These are phyloP conservation scores for Brachyistius frenatus DNA, from an alignment of 2,113 vertebrate genomes.

Conservation along the genomic window DNA sequence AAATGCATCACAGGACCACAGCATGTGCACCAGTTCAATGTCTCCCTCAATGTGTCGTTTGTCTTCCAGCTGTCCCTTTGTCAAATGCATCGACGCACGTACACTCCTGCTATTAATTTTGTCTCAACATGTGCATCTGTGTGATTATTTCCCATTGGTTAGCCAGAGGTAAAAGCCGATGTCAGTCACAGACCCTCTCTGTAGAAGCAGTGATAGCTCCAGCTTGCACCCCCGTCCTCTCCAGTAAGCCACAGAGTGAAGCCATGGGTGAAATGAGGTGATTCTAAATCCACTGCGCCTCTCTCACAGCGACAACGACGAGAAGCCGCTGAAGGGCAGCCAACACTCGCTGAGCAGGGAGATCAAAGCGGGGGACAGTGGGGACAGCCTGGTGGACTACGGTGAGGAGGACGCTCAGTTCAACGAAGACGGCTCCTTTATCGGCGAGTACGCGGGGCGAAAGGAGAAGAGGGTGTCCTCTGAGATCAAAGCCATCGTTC, in stretches of 20 bases:
- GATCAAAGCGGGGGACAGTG: conserved; percentile 91
- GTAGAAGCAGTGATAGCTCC: conserved; percentile 29
- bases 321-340: conserved; percentile 96
- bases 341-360: conserved; percentile 88
- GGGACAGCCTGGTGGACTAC: conserved; percentile 96
- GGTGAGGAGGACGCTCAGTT: conserved; percentile 94
- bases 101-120: background rate
- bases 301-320: conserved; percentile 91
- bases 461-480: conserved; percentile 92
- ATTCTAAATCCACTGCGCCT: conserved; percentile 60
- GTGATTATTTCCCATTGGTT: conserved; percentile 39
- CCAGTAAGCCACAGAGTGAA: conserved; percentile 63
- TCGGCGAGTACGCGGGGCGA: conserved; percentile 92
- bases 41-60: conserved; percentile 16
- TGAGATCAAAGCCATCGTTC: conserved; percentile 91
- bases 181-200: conserved; percentile 41
- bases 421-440: conserved; percentile 98
- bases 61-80: conserved; percentile 28
- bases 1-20: background rate
- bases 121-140: conserved; percentile 21
- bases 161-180: conserved; percentile 46
- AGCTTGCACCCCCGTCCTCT: conserved; percentile 9
- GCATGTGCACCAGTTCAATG: conserved; percentile 21
- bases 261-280: conserved; percentile 69
- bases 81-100: conserved; percentile 25